Conservation (phyloP, 1,140 invertebrate genomes). For the Leptinotarsa undecemlineata region DNA sequence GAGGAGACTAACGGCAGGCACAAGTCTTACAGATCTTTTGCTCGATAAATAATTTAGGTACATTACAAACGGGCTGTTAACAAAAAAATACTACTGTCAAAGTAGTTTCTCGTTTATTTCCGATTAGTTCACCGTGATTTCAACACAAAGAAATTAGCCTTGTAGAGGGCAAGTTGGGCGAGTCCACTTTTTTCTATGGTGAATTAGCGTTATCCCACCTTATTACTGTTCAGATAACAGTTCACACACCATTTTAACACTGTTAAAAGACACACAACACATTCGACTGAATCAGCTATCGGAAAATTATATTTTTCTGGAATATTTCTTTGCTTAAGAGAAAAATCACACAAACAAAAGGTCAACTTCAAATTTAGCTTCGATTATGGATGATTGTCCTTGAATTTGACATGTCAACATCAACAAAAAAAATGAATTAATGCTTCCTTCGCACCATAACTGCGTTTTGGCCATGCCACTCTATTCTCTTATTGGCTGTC, state of each 20-base stretch:
- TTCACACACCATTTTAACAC: conserved; percentile 45
- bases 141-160: conserved; percentile 28
- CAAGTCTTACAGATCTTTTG: conserved; percentile 50
- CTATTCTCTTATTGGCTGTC: too few relatives aligned
- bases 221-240: conserved; percentile 51
- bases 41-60: conserved; percentile 51
- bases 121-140: conserved; percentile 18
- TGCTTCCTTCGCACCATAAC: too few relatives aligned
- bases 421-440: neutral
- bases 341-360: neutral
- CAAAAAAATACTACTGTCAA: conserved; percentile 35
- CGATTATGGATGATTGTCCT: neutral
- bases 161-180: conserved; percentile 38
- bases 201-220: conserved; percentile 28
- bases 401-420: neutral
- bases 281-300: too few relatives aligned
- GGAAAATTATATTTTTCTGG: neutral
- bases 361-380: neutral
- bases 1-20: conserved; percentile 60
- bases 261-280: conserved; percentile 14
- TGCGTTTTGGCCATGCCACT: too few relatives aligned
- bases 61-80: conserved; percentile 50
- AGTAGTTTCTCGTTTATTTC: conserved; percentile 25
- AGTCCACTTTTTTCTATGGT: conserved; percentile 44
- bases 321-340: neutral